Evolutionary conservation across 30 jellyfish, hydroid and myxozoan genomes (phyloP), one percentile per base, ranked within the genome.

Genomic region (Turritopsis dohrnii): DNA sequence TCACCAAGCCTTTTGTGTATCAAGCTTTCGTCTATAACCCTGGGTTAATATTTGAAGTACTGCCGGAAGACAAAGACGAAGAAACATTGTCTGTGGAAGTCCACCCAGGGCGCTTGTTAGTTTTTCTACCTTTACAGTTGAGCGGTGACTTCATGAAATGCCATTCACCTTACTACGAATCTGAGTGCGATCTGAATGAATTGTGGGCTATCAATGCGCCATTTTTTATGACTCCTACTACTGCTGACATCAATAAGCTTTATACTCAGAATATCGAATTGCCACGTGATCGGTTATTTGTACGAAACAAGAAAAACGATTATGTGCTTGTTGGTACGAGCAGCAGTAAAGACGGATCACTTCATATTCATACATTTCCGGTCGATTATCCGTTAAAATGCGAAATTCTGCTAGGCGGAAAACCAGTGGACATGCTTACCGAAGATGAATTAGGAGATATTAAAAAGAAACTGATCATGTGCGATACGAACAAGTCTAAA

Each of bases 101-200:
- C 16, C 83, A 74, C 65, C 83, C 83, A 9, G 83, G 83, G 83
- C 53, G 83, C 13, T 74, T 74, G 83, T n/a, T 0, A 29, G 83
- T 74, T 24, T 74, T 23, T 21, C 23, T 74, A 74, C 83, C 83
- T 29, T 23, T 74, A 23, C 53, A 74, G 24, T n/a, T 74, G 28
- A 28, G 83, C 9, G 83, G 83, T 74, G 83, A 74, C 28, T 74
- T 74, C 41, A 24, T 16, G 9, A 74, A 74, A 74, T 23, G 53
- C 0, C 18, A 74, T 71, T 74, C 83, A 71, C 83, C 83, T 20
- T 74, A 74, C 60, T 26, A 23, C 53, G 53, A 26, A 22, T 23
- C 27, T 26, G 65, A 74, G 23, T 29, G 65, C 53, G 65, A 74
- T 16, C 41, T 74, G 71, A 29, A n/a, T 74, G 60, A 29, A 23